Evolutionary conservation across 2,113 vertebrate species (phyloP).

Genomic region (Campylorhamphus procurvoides): DNA sequence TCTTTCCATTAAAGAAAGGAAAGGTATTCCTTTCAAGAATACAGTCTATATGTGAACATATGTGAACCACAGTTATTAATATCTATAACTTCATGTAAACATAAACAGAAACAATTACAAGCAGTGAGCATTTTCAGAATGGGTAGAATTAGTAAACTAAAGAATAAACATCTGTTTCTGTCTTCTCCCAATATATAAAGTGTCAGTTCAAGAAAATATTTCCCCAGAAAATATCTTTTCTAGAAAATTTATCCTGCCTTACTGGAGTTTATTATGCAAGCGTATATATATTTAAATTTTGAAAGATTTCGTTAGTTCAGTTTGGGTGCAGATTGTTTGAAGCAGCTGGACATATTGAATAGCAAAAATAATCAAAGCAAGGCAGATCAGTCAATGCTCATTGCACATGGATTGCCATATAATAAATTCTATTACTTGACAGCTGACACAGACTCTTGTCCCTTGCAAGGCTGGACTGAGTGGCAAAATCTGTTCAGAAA

Average conservation of each 20-base stretch:
- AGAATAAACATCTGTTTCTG: neutral
- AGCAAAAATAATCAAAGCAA: neutral
- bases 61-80: neutral
- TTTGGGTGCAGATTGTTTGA: neutral
- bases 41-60: neutral
- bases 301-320: neutral
- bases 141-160: neutral
- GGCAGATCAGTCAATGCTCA: neutral
- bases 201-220: neutral
- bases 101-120: neutral
- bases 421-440: neutral
- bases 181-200: neutral
- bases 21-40: constrained; percentile 1
- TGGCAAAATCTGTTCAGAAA: neutral
- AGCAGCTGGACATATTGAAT: neutral
- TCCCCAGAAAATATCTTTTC: neutral
- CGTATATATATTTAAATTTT: neutral
- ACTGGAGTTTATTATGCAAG: neutral
- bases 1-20: constrained; percentile 32
- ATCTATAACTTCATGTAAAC: neutral
- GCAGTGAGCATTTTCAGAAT: neutral
- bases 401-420: neutral
- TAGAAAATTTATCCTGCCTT: neutral
- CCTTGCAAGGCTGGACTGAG: neutral
- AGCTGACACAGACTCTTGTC: neutral